phyloP scores from a whole-genome alignment of 1,140 invertebrate genomes.

The Psix sp. region DNA sequence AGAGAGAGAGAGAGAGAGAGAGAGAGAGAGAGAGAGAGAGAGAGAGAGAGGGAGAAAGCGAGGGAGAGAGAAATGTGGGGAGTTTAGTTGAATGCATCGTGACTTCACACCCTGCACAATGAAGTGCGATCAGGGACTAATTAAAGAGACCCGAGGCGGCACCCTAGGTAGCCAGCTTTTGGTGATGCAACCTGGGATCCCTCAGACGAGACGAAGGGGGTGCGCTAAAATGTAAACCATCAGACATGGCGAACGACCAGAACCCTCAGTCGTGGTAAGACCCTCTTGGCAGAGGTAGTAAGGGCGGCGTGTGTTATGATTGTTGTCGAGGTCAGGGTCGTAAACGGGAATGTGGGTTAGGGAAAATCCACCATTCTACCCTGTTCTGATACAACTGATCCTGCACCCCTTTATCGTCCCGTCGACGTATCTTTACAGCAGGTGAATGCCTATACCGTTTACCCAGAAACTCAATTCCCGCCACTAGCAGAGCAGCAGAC shows the following conservation, averaged over 20 bases:
- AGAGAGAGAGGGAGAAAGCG: neutral
- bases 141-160: conserved; percentile 35
- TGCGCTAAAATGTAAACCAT: conserved; percentile 61
- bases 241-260: conserved; percentile 45
- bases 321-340: conserved; percentile 63
- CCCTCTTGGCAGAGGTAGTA: conserved; percentile 60
- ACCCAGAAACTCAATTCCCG: conserved; percentile 20
- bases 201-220: conserved; percentile 51
- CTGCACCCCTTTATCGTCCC: conserved; percentile 35
- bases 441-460: conserved; percentile 35
- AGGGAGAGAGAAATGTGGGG: neutral
- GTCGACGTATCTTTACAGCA: conserved; percentile 40
- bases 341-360: conserved; percentile 60
- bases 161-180: conserved; percentile 40
- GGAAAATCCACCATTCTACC: conserved; percentile 54
- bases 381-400: conserved; percentile 54
- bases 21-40: too few species aligned
- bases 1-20: too few species aligned
- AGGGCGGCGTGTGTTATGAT: conserved; percentile 64
- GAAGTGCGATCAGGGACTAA: conserved; percentile 33
- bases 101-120: neutral
- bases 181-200: conserved; percentile 43
- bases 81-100: neutral
- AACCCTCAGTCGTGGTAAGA: conserved; percentile 61
- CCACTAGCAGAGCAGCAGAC: conserved; percentile 62